Evolutionary conservation across 1,140 invertebrate genomes (phyloP), one percentile per base, ranked within the genome.

Genomic region (Rhynchophorus ferrugineus): DNA sequence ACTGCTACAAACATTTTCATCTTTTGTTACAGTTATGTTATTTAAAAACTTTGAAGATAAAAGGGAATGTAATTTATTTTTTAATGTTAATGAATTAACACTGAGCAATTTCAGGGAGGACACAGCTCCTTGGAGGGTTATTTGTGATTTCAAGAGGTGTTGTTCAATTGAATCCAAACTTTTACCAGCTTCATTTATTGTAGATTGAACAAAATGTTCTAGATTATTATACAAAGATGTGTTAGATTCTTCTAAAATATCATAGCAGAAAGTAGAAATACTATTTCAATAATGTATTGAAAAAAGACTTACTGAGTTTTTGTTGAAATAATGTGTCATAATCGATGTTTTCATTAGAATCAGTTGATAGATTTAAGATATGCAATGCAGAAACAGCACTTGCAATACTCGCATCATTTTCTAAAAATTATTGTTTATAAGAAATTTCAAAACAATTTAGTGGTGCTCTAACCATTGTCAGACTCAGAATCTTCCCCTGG

Each of bases 401-500:
- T 13, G 56, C 52, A 42, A 62, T 48, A 47, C 60, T 61, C 2
- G 21, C 44, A 29, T 56, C 58, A 54, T 54, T 54, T 56, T 64
- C 62, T 64, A 45, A 9, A 58, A 60, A 46, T 46, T 38, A 22
- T n/a, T n/a, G n/a, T n/a, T n/a, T n/a, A n/a, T n/a, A n/a, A n/a
- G n/a, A n/a, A n/a, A n/a, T n/a, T n/a, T n/a, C n/a, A n/a, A n/a
- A n/a, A n/a, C n/a, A n/a, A n/a, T n/a, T n/a, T n/a, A n/a, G n/a
- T n/a, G n/a, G n/a, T n/a, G n/a, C n/a, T n/a, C 41, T 51, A 50
- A 62, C 63, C 65, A 50, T 61, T 54, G 35, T 69, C 65, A 13
- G 67, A 69, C 59, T 69, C 67, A n/a, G 67, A 68, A 49, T 67
- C 67, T 56, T 69, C 67, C 24, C 67, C 67, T 34, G 58, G 58